Percentiles rank a stretch among this genome's conserved stretches.
These are phyloP conservation scores for Nicator chloris DNA, from an alignment of 2,113 vertebrate genomes.

Conservation along the genomic window DNA sequence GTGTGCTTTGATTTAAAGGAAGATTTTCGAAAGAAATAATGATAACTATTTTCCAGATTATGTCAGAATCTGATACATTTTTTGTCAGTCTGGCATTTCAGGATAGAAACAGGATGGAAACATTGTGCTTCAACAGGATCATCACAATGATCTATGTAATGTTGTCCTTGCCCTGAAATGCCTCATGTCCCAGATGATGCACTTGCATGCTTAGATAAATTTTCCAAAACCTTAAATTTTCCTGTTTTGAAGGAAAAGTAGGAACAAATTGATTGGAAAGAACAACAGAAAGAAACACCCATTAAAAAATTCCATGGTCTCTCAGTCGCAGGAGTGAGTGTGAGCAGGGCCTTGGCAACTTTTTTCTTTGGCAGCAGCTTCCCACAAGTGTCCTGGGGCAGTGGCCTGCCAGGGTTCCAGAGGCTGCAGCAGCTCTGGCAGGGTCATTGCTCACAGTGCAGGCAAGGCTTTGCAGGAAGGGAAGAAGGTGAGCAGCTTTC, in stretches of 20 bases:
- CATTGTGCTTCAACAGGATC: background rate
- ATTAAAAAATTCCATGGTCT: background rate
- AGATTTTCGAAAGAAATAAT: background rate
- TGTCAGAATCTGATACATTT: background rate
- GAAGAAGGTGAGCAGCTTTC: background rate
- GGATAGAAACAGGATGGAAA: background rate
- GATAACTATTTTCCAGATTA: constrained; percentile 5
- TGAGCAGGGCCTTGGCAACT: background rate
- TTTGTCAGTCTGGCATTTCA: background rate
- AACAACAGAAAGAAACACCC: background rate
- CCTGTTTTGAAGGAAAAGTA: constrained; percentile 5
- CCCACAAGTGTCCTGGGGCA: background rate
- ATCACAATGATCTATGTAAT: background rate
- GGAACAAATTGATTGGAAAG: constrained; percentile 4
- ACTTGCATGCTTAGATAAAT: background rate
- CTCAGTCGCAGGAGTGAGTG: background rate
- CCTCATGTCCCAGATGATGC: constrained; percentile 18
- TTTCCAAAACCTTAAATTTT: constrained; percentile 11
- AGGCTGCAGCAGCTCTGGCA: background rate
- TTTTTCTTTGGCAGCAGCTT: background rate
- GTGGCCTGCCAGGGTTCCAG: background rate
- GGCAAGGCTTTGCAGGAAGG: background rate
- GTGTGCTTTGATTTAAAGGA: background rate
- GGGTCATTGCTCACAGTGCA: background rate
- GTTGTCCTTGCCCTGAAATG: background rate